phyloP scores from a whole-genome alignment of 2,888 invertebrate species.

The Leptinotarsa peninsularis region DNA sequence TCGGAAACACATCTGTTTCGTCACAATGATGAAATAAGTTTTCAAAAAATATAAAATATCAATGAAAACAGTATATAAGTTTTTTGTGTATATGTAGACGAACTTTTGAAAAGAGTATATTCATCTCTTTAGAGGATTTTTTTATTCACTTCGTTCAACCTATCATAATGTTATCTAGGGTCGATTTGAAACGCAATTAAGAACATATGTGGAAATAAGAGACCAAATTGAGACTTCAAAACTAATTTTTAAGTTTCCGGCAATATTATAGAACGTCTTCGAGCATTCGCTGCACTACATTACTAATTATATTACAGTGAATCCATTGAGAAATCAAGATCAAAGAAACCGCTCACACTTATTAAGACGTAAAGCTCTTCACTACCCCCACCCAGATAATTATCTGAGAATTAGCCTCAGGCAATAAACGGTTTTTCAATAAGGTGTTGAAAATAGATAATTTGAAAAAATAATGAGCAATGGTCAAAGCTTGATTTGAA shows the following conservation, averaged over 20 bases:
- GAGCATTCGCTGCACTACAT: conserved; percentile 32
- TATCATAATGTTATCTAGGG: too few relatives aligned
- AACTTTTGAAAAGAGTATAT: too few relatives aligned
- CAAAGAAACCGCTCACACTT: conserved; percentile 55
- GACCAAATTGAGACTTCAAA: neutral
- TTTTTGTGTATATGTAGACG: too few relatives aligned
- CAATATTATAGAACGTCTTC: neutral
- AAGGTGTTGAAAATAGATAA: conserved; percentile 5
- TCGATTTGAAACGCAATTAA: too few relatives aligned
- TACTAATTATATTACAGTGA: conserved; percentile 54
- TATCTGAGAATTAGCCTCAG: conserved; percentile 30
- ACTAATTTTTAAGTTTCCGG: neutral
- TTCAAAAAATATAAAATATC: too few relatives aligned
- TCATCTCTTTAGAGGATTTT: too few relatives aligned
- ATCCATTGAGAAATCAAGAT: conserved; percentile 49
- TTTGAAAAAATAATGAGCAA: neutral
- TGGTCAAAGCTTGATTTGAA: neutral
- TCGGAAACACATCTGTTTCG: too few relatives aligned
- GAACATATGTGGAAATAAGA: neutral
- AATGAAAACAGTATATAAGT: too few relatives aligned
- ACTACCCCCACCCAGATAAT: conserved; percentile 54
- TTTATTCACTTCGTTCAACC: too few relatives aligned
- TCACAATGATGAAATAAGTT: too few relatives aligned
- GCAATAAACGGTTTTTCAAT: conserved; percentile 25
- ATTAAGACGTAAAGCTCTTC: conserved; percentile 58